Base-by-base conservation (phyloP, 2,113 vertebrate species). In the Amphiprion ocellaris region DNA sequence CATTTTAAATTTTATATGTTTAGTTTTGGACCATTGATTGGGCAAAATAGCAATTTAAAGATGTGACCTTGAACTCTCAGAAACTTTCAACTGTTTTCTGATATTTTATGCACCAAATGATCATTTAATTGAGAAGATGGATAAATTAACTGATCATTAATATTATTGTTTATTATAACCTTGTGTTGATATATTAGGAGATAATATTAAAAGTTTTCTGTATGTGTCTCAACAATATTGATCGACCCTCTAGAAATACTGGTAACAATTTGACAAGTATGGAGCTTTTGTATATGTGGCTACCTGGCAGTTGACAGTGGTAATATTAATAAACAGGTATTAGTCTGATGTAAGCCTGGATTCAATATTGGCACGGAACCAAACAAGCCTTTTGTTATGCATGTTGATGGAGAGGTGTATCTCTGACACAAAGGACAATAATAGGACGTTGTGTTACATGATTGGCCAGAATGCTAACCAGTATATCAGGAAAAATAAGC, bases 361-460 rank as follows among this genome's bases (percentile, higher is more conserved):
- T 72, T 77, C 46, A 44, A 14, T 0, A 23, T 3, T 72, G 54
- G 49, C 59, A 68, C 2, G 0, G 23, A 66, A 33, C 52, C 15
- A 55, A 71, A 50, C 56, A 50, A 16, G 39, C 4, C 37, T 72
- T 64, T 59, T 69, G 44, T 59, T 66, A 11, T 28, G 52, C 56
- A 26, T 64, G 23, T 44, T 46, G 12, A 46, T 47, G 47, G 54
- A 49, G 56, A 58, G 7, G 17, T 33, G 9, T 53, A 74, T 73
- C 21, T 1, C 46, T 71, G 30, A 55, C 33, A 50, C 1, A 10
- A 24, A 33, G 37, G 26, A 0, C 4, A 47, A 21, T 58, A 23
- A 15, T 23, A 7, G 10, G n/a, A 8, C 26, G 37, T 10, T 16
- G 26, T 11, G 49, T 37, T 41, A 24, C 21, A 19, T 28, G 54